phyloP scores from a whole-genome alignment of 2,113 vertebrate species.

The Malurus elegans region DNA sequence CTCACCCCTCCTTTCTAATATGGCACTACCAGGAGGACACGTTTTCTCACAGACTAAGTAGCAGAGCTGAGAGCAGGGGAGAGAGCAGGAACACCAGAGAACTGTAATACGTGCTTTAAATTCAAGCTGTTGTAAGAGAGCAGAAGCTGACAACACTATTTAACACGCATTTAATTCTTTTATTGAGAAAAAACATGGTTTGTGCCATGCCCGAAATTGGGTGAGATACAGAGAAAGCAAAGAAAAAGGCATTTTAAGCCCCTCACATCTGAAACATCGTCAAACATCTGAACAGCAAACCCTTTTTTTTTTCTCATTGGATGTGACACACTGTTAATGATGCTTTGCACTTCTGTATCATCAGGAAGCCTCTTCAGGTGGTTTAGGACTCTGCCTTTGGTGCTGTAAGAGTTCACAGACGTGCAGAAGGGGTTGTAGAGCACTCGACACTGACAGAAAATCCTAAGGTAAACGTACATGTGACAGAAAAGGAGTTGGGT shows the following conservation, averaged over 20 bases:
- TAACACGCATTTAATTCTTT: constrained; percentile 45
- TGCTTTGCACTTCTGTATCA: neutral
- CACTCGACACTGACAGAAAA: neutral
- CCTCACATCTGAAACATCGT: no score
- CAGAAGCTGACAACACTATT: constrained; percentile 18
- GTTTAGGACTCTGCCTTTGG: neutral
- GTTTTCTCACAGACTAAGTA: constrained; percentile 67
- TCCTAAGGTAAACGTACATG: rapidly evolving
- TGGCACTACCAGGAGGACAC: constrained; percentile 25
- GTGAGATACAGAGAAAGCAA: neutral
- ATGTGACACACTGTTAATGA: neutral
- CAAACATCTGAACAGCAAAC: neutral
- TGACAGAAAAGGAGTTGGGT: neutral
- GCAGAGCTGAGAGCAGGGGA: neutral
- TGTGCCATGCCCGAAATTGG: neutral
- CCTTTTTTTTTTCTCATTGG: neutral
- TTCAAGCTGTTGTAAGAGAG: neutral
- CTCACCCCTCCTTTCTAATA: constrained; percentile 44
- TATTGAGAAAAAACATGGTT: neutral
- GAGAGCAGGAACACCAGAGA: neutral
- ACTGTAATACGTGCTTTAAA: neutral
- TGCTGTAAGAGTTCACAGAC: neutral
- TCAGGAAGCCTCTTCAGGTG: neutral
- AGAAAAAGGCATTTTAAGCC: neutral
- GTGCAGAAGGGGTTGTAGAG: neutral